These are phyloP conservation scores for Matsumyia berberina DNA, from an alignment of 2,888 invertebrate species.

Conservation along the genomic window DNA sequence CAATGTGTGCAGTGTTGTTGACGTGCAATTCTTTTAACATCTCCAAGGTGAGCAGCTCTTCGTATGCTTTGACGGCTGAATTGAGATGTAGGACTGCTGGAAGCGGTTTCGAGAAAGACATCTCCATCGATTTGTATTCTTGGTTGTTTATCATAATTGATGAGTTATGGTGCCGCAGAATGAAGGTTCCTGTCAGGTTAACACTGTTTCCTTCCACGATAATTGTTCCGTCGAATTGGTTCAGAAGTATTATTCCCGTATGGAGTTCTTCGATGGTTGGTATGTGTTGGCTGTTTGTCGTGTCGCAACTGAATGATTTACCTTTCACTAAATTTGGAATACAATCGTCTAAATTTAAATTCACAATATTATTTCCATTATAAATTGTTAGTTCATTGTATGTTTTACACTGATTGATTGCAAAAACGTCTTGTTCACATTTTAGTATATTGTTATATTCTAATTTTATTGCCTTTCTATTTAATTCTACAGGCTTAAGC, in stretches of 20 bases:
- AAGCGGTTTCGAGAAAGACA: not conserved
- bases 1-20: no score
- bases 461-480: not conserved
- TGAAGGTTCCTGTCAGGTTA: not conserved
- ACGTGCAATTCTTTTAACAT: no score
- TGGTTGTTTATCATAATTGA: not conserved
- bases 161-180: not conserved
- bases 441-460: not conserved
- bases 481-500: no score
- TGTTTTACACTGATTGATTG: not conserved
- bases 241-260: no score
- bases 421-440: no score
- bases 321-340: no score
- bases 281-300: constrained; percentile 2
- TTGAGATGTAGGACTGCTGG: constrained; percentile 15
- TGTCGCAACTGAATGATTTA: not conserved
- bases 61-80: not conserved
- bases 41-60: no score
- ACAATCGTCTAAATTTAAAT: no score
- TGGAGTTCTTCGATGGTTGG: not conserved
- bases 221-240: not conserved
- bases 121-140: not conserved
- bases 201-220: not conserved
- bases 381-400: not conserved
- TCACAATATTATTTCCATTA: no score